A percentile compares a stretch with the other conserved stretches of the same genome.
phyloP scores from a whole-genome alignment of 2,888 invertebrate species.

The Steinernema carpocapsae region DNA sequence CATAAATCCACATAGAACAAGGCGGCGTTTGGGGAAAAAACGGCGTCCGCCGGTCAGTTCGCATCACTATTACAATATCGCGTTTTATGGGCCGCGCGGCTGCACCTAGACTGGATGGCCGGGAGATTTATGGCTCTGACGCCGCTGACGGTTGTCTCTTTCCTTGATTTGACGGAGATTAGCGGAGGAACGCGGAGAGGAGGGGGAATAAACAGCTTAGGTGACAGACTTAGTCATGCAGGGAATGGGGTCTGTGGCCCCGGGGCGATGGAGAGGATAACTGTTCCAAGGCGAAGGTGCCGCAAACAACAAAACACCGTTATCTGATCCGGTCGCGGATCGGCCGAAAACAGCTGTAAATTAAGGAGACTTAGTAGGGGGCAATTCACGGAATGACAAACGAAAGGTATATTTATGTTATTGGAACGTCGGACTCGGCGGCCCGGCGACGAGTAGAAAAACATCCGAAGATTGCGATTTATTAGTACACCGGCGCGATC shows the following conservation, averaged over 20 bases:
- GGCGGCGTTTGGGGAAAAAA: too few relatives aligned
- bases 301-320: neutral
- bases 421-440: neutral
- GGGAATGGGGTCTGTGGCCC: neutral
- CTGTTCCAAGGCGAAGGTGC: neutral
- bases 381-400: neutral
- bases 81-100: constrained; percentile 10
- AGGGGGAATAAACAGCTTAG: constrained; percentile 3
- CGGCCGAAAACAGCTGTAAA: constrained; percentile 16
- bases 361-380: neutral
- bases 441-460: too few relatives aligned
- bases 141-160: neutral
- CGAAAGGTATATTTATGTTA: constrained; percentile 13
- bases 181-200: neutral
- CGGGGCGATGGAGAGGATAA: neutral
- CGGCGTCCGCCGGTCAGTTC: too few relatives aligned
- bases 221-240: neutral
- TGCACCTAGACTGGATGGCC: too few relatives aligned
- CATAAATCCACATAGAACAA: too few relatives aligned
- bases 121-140: neutral
- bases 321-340: constrained; percentile 1
- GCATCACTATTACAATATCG: constrained; percentile 12
- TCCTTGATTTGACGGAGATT: neutral
- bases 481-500: too few relatives aligned
- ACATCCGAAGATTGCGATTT: too few relatives aligned